A percentile compares a stretch with the other conserved stretches of the same genome.
phyloP scores from a whole-genome alignment of 2,888 invertebrate species.

The Ectemnius lituratus region DNA sequence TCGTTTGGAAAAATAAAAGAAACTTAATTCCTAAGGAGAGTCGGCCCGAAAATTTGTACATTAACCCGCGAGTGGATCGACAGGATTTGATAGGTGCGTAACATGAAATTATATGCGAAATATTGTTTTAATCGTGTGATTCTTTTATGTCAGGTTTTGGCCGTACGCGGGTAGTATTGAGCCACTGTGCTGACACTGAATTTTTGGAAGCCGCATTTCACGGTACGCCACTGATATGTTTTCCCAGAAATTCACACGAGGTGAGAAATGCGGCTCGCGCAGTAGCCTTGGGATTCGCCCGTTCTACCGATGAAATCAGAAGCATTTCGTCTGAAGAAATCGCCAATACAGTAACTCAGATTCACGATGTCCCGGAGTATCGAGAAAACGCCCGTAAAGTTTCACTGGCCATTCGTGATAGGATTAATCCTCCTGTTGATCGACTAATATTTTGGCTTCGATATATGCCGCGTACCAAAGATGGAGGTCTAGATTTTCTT shows the following conservation, averaged over 20 bases:
- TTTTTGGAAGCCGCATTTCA: constrained; percentile 72
- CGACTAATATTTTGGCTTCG: constrained; percentile 71
- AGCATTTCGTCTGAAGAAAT: constrained; percentile 52
- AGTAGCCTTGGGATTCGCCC: constrained; percentile 66
- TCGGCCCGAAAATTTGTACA: constrained; percentile 68
- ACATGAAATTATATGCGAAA: constrained; percentile 33
- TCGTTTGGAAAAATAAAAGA: constrained; percentile 69
- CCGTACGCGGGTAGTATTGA: constrained; percentile 69
- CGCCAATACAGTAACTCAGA: constrained; percentile 52
- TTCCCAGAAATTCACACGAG: constrained; percentile 70
- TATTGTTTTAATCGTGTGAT: not conserved
- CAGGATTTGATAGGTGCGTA: constrained; percentile 73
- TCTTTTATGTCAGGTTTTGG: constrained; percentile 66
- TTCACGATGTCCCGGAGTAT: constrained; percentile 65
- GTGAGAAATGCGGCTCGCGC: constrained; percentile 65
- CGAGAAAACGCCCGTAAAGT: constrained; percentile 70
- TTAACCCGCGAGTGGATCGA: constrained; percentile 65
- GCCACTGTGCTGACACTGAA: constrained; percentile 73
- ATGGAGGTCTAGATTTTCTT: constrained; percentile 59
- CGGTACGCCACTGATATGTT: constrained; percentile 73
- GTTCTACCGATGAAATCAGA: constrained; percentile 46
- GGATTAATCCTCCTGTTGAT: constrained; percentile 72
- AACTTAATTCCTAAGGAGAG: constrained; percentile 37
- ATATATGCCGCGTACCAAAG: constrained; percentile 67
- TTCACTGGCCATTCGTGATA: constrained; percentile 71